A percentile compares a stretch with the other conserved stretches of the same genome.
Evolutionary conservation across 2,797 vertebrate species (phyloP).

Genomic region (Danio jaintianensis): DNA sequence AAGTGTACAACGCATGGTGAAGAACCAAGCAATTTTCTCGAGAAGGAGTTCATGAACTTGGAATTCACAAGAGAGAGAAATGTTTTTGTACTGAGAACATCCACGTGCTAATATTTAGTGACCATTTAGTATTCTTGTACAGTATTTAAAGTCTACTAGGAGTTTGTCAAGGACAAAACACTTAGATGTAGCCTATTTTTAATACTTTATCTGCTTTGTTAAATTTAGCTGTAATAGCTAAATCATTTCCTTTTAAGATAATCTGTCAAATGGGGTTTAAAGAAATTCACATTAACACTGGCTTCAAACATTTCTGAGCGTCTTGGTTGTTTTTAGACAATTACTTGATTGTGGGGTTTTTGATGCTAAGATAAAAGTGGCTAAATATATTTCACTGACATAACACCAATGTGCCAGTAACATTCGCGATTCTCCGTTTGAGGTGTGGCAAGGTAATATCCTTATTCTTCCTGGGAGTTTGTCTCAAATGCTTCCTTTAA

Average conservation of each 20-base stretch:
- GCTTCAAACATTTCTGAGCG: background rate
- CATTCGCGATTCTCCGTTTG: background rate
- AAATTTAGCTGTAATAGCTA: background rate
- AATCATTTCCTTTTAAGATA: background rate
- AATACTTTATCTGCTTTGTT: background rate
- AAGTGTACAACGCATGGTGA: background rate
- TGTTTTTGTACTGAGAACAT: background rate
- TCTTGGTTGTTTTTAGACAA: background rate
- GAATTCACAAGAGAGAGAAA: background rate
- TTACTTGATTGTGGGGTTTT: background rate
- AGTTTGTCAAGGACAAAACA: background rate
- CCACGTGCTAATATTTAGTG: background rate
- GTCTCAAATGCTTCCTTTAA: conserved; percentile 11
- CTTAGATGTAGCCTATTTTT: background rate
- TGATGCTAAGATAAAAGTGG: background rate
- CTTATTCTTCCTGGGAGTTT: conserved; percentile 5
- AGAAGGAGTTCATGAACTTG: background rate
- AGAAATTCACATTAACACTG: background rate
- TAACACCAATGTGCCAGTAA: background rate
- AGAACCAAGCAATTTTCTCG: background rate
- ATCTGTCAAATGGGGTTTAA: conserved; percentile 9
- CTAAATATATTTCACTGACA: conserved; percentile 23
- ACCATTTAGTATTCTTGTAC: background rate
- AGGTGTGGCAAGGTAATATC: conserved; percentile 6
- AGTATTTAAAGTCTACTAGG: background rate